Conservation (phyloP, 2,888 invertebrate species). For the Spodoptera littoralis region DNA sequence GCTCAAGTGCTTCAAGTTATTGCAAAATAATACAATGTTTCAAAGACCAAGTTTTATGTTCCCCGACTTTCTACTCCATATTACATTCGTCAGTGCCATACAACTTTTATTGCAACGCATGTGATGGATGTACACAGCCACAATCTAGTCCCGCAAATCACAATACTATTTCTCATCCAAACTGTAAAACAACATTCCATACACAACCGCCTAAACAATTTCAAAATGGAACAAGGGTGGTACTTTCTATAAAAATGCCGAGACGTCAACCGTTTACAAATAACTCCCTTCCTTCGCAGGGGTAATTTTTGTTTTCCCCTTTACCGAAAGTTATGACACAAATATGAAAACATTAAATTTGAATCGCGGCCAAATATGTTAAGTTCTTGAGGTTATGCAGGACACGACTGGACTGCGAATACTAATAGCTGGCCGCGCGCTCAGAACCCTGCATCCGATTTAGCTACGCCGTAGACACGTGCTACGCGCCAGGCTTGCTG, state of each 20-base stretch:
- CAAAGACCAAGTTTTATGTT: conserved; percentile 74
- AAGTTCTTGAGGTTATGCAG: conserved; percentile 77
- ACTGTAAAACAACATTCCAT: conserved; percentile 78
- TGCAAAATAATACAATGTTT: conserved; percentile 74
- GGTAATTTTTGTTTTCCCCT: conserved; percentile 84
- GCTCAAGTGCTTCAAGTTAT: conserved; percentile 63
- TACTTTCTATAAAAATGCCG: conserved; percentile 85
- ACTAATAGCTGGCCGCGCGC: conserved; percentile 71
- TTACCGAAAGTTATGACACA: conserved; percentile 84
- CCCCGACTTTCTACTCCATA: conserved; percentile 72
- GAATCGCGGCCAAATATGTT: conserved; percentile 85
- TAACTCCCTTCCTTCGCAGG: conserved; percentile 78
- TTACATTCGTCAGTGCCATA: conserved; percentile 85
- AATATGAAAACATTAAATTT: conserved; percentile 87
- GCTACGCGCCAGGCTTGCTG: conserved; percentile 74
- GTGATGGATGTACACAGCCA: conserved; percentile 76
- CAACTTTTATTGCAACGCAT: conserved; percentile 84
- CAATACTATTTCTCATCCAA: conserved; percentile 66
- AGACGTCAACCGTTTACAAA: conserved; percentile 86
- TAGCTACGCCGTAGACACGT: conserved; percentile 78
- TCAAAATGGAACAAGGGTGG: conserved; percentile 78
- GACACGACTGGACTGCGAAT: conserved; percentile 74
- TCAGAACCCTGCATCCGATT: conserved; percentile 54
- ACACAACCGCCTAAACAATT: conserved; percentile 81
- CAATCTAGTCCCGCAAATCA: conserved; percentile 72